These are phyloP conservation scores for Raja brachyura DNA, from an alignment of 2,113 vertebrate genomes.

Conservation along the genomic window DNA sequence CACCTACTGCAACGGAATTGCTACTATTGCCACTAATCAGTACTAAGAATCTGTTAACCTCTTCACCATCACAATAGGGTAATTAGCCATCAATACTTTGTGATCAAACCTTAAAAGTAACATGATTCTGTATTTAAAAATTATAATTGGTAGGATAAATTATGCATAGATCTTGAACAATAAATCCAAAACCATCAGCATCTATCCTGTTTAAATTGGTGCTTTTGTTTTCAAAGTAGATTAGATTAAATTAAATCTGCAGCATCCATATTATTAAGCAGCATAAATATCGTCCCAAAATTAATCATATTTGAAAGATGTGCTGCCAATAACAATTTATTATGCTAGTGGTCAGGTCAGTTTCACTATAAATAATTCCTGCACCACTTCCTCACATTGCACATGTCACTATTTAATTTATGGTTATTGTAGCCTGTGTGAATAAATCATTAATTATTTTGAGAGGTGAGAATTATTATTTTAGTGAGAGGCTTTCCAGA, in stretches of 20 bases:
- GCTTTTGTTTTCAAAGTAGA: not conserved
- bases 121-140: not conserved
- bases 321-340: not conserved
- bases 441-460: not conserved
- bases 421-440: not conserved
- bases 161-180: not conserved
- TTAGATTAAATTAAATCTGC: not conserved
- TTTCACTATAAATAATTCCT: not conserved
- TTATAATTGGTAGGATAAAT: not conserved
- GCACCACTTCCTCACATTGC: not conserved
- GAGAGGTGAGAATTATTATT: not conserved
- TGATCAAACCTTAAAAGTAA: not conserved
- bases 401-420: not conserved
- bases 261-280: not conserved
- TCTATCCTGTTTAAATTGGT: not conserved
- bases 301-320: not conserved
- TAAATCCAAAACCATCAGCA: not conserved
- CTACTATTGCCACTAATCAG: not conserved
- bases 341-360: not conserved
- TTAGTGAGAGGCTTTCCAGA: not conserved
- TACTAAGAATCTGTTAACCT: not conserved
- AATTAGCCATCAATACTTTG: not conserved
- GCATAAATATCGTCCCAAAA: not conserved
- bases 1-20: not conserved
- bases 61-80: not conserved